Evolutionary conservation across 2,888 invertebrate genomes (phyloP).

Genomic region (Heliconius aoede): DNA sequence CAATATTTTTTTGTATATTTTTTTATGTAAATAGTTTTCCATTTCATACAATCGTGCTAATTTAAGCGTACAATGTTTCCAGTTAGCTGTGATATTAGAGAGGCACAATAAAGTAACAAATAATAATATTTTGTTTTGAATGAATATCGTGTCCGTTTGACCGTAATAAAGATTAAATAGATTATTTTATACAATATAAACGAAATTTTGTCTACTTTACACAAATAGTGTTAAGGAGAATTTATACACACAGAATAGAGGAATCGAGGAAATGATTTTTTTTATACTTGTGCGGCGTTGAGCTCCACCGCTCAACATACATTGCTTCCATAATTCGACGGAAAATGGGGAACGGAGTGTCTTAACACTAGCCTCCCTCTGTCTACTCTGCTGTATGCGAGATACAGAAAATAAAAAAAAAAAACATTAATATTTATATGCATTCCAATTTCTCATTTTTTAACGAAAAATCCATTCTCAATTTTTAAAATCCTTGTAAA

Average conservation of each 20-base stretch:
- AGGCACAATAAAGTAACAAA: background rate
- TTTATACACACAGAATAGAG: too few relatives aligned
- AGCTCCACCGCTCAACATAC: too few relatives aligned
- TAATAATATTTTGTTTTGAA: background rate
- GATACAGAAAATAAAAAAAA: too few relatives aligned
- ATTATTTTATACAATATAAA: background rate
- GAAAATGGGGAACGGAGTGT: too few relatives aligned
- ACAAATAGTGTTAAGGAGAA: too few relatives aligned
- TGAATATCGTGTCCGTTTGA: background rate
- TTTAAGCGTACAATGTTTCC: background rate
- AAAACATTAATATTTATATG: too few relatives aligned
- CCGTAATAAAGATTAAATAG: background rate
- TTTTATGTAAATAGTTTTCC: background rate
- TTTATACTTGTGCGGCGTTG: too few relatives aligned
- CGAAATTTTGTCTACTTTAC: too few relatives aligned
- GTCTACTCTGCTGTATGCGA: too few relatives aligned
- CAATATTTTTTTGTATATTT: background rate
- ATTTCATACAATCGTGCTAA: background rate
- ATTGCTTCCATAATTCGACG: too few relatives aligned
- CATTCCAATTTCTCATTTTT: background rate
- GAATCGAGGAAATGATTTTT: too few relatives aligned
- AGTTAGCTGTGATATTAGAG: background rate
- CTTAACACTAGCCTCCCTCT: too few relatives aligned
- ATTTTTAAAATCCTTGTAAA: constrained; percentile 27
- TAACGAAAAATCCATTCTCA: constrained; percentile 10